Evolutionary conservation across 2,113 vertebrate species (phyloP), one percentile per base, ranked within the genome.

Genomic region (Urocolius indicus): DNA sequence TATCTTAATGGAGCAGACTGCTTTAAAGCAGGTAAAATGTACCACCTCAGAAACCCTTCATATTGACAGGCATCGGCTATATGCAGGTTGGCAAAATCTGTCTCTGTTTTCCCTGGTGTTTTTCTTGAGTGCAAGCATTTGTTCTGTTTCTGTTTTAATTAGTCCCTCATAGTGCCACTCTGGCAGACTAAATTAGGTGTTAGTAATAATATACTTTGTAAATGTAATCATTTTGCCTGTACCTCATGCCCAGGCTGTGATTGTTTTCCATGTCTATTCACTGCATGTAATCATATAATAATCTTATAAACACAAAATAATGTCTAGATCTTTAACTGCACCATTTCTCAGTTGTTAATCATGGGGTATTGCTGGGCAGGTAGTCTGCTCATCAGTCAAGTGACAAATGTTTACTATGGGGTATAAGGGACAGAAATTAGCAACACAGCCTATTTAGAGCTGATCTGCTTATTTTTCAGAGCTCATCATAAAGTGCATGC

Each of bases 131-230:
- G 36, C 66, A 76, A 67, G 65, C 68, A 76, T 86, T 96, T 94
- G 85, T 96, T 96, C 75, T 61, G 27, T 38, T 89, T 94, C 61
- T 90, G 61, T 59, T 88, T 93, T 94, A 94, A 94, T 95, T 95
- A 94, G 84, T 94, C 69, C 69, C 69, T 93, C 72, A 54, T 59
- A 88, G 77, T 78, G 57, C 38, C 10, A 23, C 41, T 93, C 75
- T 90, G 78, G 89, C 82, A 93, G 90, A 55, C 59, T 75, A 81
- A 95, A 92, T 95, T 73, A 95, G 69, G 43, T 88, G 84, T 87
- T 41, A 80, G 52, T 94, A 92, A 87, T 68, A 87, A 87, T 74
- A 88, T 51, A 67, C 36, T 79, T 83, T 49, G 79, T 82, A 90
- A 81, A 87, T 86, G 32, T 59, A 81, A 2, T 57, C 12, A 15